Base-by-base conservation (phyloP, 2,113 vertebrate species). In the Arothron firmamentum region DNA sequence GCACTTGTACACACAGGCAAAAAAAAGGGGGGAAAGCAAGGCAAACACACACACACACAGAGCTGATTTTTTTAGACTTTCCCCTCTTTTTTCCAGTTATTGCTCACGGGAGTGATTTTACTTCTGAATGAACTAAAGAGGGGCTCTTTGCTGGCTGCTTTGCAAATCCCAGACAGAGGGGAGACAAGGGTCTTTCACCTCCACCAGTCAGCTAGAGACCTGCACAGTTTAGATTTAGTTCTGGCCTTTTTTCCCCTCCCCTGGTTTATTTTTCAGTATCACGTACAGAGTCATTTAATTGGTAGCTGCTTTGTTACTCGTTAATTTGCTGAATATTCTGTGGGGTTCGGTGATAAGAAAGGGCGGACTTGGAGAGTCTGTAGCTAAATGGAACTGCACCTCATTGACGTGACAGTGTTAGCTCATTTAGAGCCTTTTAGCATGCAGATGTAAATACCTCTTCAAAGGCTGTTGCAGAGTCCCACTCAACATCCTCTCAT, bases 401-500 rank as follows among this genome's bases (percentile, higher is more conserved):
- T 67, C 53, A 54, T 47, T 67, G 57, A 75, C 61, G 56, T 76
- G 75, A 78, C 72, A 70, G 62, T 47, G 72, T 65, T 61, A 19
- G 60, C 76, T 83, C 65, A 83, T 84, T 85, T 80, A 77, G 72
- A 73, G 63, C 69, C 65, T 7, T 65, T 79, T 64, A 71, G 74
- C 71, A 74, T 59, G 64, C 74, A 70, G 62, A 70, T 70, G 59
- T 72, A 70, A 83, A 74, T 9, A 72, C 65, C 58, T 89, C 79
- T 89, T 87, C 80, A 84, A 80, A 86, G 81, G 62, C 70, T 58
- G 47, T 8, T 63, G 73, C 64, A 41, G 25, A 65, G 70, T 52
- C 72, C 59, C 59, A 56, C 61, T 79, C 74, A 69, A 59, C 68
- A 81, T 56, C 68, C 74, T 81, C 75, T 86, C 80, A 79, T 88